Evolutionary conservation across 2,888 invertebrate genomes (phyloP).

Genomic region (Lasioglossum lativentre): DNA sequence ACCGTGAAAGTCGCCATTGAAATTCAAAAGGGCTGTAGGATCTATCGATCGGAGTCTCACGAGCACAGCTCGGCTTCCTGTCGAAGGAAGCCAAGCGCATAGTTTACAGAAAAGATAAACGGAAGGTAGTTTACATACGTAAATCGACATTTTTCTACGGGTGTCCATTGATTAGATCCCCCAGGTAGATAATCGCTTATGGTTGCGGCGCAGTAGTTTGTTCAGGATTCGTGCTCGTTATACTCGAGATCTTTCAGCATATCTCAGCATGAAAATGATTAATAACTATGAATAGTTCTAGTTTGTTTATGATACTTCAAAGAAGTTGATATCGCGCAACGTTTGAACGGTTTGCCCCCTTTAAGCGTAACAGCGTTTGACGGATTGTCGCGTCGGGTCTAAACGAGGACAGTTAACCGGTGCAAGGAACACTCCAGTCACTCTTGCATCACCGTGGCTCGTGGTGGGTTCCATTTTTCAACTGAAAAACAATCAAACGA

Average conservation of each 20-base stretch:
- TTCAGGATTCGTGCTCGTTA: no score
- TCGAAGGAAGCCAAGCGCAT: conserved; percentile 25
- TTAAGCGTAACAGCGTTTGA: not conserved
- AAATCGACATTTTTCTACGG: not conserved
- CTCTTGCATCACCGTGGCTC: not conserved
- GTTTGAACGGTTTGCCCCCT: not conserved
- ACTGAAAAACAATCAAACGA: not conserved
- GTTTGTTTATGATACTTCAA: not conserved
- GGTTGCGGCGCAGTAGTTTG: not conserved
- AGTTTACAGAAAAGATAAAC: conserved; percentile 37
- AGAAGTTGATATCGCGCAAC: not conserved
- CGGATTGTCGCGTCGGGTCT: not conserved
- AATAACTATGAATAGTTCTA: not conserved
- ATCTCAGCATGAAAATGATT: no score
- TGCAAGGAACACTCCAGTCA: not conserved
- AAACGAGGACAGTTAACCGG: not conserved
- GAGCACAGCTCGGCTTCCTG: conserved; percentile 27
- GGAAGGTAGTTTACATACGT: conserved; percentile 35
- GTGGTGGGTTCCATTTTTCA: not conserved
- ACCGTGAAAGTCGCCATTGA: conserved; percentile 30
- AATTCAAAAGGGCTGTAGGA: conserved; percentile 44
- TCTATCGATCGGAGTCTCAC: conserved; percentile 23
- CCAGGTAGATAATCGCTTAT: not conserved
- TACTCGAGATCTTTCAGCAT: no score
- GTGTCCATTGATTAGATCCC: not conserved